Conservation (phyloP, 2,888 invertebrate species). For the Dioctria rufipes region DNA sequence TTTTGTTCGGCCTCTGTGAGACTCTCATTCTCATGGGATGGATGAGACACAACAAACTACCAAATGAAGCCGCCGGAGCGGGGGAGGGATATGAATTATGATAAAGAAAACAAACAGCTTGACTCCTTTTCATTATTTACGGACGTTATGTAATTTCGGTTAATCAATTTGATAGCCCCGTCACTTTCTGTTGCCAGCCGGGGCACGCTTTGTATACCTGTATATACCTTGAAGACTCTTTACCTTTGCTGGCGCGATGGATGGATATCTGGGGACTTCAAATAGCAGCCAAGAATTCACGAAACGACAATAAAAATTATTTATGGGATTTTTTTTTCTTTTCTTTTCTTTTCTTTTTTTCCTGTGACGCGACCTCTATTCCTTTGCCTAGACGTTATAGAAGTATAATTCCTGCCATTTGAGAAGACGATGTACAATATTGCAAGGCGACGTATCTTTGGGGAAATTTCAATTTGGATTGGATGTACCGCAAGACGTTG, state of each 20-base stretch:
- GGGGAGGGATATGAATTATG: constrained; percentile 22
- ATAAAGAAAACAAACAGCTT: constrained; percentile 48
- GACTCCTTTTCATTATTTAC: constrained; percentile 51
- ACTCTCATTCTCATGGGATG: constrained; percentile 30
- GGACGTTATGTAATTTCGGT: constrained; percentile 52
- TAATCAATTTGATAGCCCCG: constrained; percentile 51
- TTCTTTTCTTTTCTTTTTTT: too few relatives aligned
- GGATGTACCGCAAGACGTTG: not conserved
- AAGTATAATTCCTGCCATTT: constrained; percentile 4
- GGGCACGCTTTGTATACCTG: constrained; percentile 2
- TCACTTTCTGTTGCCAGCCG: constrained; percentile 37
- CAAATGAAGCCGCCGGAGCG: constrained; percentile 3
- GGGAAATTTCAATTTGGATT: constrained; percentile 31
- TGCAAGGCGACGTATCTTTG: not conserved
- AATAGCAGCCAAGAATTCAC: constrained; percentile 54
- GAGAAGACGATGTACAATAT: not conserved
- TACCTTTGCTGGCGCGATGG: not conserved
- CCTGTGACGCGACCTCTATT: constrained; percentile 1
- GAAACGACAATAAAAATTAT: constrained; percentile 56
- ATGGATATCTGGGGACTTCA: constrained; percentile 39
- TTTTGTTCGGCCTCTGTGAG: not conserved
- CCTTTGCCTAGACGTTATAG: constrained; percentile 12
- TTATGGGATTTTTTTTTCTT: constrained; percentile 49
- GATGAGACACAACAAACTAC: not conserved
- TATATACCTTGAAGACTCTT: constrained; percentile 3